Percentiles rank a stretch among this genome's conserved stretches.
These are phyloP conservation scores for Drosophila conformis DNA, from an alignment of 2,888 invertebrate genomes.

Conservation along the genomic window DNA sequence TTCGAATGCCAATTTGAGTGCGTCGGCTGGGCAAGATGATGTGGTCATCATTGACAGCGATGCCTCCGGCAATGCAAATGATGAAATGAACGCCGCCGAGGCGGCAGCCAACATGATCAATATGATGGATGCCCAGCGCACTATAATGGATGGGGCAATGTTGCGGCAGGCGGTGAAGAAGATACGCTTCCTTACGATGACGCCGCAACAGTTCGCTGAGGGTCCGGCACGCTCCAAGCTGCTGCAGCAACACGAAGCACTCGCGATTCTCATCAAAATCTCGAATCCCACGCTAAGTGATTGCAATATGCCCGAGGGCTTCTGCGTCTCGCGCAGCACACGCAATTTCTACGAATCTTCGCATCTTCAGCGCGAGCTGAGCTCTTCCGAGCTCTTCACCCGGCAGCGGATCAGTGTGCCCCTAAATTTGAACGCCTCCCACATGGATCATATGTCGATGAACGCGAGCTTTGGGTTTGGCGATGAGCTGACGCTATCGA, in stretches of 20 bases:
- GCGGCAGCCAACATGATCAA: slow-evolving; percentile 71
- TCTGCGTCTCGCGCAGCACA: slow-evolving; percentile 86
- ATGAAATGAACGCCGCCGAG: slow-evolving; percentile 53
- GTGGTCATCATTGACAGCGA: slow-evolving; percentile 82
- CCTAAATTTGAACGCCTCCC: slow-evolving; percentile 30
- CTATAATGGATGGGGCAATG: slow-evolving; percentile 81
- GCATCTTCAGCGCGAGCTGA: slow-evolving; percentile 81
- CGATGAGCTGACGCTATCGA: slow-evolving; percentile 83
- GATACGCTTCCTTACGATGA: slow-evolving; percentile 92
- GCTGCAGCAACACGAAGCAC: slow-evolving; percentile 91
- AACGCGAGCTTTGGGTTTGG: slow-evolving; percentile 22
- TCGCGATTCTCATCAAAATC: slow-evolving; percentile 93
- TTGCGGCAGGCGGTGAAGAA: slow-evolving; percentile 90
- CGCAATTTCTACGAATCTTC: slow-evolving; percentile 80
- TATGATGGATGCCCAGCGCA: slow-evolving; percentile 80
- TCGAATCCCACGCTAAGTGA: slow-evolving; percentile 89
- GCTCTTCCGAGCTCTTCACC: slow-evolving; percentile 55
- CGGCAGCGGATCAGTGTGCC: slow-evolving; percentile 77
- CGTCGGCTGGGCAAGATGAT: slow-evolving; percentile 58
- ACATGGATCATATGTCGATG: slow-evolving; percentile 29
- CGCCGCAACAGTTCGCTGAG: slow-evolving; percentile 93
- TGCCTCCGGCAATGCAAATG: slow-evolving; percentile 60
- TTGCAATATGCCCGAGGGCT: slow-evolving; percentile 90
- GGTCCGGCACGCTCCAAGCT: slow-evolving; percentile 92
- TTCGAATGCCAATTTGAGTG: slow-evolving; percentile 15